Evolutionary conservation across 2,113 vertebrate genomes (phyloP).

Genomic region (Anarrhichthys ocellatus): DNA sequence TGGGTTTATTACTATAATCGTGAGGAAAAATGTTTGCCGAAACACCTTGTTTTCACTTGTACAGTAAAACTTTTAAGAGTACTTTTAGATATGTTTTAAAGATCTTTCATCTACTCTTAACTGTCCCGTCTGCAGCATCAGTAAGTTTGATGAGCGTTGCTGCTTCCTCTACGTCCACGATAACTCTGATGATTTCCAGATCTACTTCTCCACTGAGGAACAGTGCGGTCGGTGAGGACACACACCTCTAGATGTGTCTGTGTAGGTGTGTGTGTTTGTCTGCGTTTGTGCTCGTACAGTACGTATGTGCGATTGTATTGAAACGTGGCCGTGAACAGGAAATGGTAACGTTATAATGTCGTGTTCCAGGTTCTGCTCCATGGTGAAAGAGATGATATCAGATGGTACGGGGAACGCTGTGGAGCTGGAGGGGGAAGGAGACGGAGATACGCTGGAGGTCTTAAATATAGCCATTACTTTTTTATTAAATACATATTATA

Average conservation of each 20-base stretch:
- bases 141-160: slow-evolving; percentile 95
- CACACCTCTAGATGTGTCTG: slow-evolving; percentile 70
- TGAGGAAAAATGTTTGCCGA: not conserved
- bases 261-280: slow-evolving; percentile 61
- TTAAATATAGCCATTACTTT: not conserved
- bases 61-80: not conserved
- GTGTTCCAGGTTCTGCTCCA: slow-evolving; percentile 89
- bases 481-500: not conserved
- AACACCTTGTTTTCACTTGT: not conserved
- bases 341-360: not conserved
- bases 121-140: slow-evolving; percentile 84
- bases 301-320: slow-evolving; percentile 52
- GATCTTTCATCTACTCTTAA: not conserved
- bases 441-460: slow-evolving; percentile 92
- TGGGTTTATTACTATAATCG: not conserved
- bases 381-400: slow-evolving; percentile 93
- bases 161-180: slow-evolving; percentile 96
- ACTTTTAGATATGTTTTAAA: not conserved
- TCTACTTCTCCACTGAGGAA: slow-evolving; percentile 95
- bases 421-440: slow-evolving; percentile 90
- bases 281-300: slow-evolving; percentile 39
- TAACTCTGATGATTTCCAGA: slow-evolving; percentile 97
- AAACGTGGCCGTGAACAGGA: slow-evolving; percentile 62
- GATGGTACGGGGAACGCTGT: slow-evolving; percentile 85
- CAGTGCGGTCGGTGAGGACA: slow-evolving; percentile 91